phyloP scores from a whole-genome alignment of 2,797 vertebrate species.

The Hippocampus kuda region DNA sequence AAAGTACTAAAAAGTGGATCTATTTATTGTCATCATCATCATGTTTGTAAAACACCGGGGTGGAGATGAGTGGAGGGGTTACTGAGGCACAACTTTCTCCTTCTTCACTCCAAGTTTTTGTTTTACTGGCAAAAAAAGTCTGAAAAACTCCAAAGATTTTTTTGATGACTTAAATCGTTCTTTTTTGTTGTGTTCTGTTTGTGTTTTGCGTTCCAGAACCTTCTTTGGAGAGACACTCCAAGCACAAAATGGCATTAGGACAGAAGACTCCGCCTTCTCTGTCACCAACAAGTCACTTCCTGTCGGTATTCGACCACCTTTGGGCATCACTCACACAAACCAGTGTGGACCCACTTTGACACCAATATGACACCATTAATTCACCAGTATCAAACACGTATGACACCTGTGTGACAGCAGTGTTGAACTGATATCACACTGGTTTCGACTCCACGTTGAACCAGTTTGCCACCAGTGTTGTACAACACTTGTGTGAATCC shows the following conservation, averaged over 20 bases:
- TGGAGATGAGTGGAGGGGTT: slow-evolving; percentile 20
- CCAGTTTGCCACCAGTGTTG: too few species aligned
- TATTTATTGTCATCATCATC: slow-evolving; percentile 33
- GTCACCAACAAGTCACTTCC: not conserved
- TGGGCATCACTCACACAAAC: not conserved
- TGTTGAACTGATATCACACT: not conserved
- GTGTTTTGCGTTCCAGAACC: not conserved
- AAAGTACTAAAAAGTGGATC: slow-evolving; percentile 61
- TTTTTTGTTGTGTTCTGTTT: not conserved
- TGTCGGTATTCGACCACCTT: not conserved
- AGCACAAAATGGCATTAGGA: not conserved
- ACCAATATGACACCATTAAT: not conserved
- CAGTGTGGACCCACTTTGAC: not conserved
- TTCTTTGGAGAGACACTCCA: not conserved
- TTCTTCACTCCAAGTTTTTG: slow-evolving; percentile 38
- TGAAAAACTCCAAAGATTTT: not conserved
- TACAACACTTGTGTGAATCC: too few species aligned
- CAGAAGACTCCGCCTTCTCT: not conserved
- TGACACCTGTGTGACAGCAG: too few species aligned
- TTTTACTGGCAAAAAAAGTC: slow-evolving; percentile 3
- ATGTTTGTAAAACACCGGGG: slow-evolving; percentile 49
- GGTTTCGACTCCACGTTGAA: not conserved
- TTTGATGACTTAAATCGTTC: not conserved
- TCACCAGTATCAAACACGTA: not conserved
- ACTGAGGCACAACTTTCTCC: slow-evolving; percentile 51